A percentile compares a stretch with the other conserved stretches of the same genome.
phyloP scores from a whole-genome alignment of 2,797 vertebrate genomes.

The Brachyrhaphis roseni region DNA sequence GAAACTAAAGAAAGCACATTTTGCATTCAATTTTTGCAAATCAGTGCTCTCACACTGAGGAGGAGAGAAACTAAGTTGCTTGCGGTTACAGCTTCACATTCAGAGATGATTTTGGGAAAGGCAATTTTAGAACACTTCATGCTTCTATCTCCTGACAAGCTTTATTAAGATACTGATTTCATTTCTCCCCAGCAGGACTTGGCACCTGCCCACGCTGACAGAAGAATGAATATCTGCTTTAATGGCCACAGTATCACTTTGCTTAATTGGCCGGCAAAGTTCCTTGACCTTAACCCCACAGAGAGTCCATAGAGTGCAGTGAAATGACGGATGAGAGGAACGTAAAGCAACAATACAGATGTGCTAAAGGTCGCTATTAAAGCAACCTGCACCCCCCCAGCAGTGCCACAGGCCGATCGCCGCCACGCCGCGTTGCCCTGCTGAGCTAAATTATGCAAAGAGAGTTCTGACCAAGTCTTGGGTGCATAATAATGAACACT shows the following conservation, averaged over 20 bases:
- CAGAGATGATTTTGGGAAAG: background rate
- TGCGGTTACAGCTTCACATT: background rate
- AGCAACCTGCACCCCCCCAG: background rate
- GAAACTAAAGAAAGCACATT: background rate
- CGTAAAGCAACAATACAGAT: background rate
- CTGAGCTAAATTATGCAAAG: background rate
- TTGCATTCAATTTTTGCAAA: background rate
- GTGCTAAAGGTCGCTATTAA: background rate
- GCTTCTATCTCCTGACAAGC: background rate
- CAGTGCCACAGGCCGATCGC: background rate
- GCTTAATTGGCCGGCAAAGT: slow-evolving; percentile 1
- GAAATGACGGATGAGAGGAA: background rate
- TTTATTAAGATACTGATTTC: background rate
- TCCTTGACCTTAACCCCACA: background rate
- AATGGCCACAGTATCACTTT: slow-evolving; percentile 1
- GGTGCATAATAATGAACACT: background rate
- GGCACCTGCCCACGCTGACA: background rate
- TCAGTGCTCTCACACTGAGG: background rate
- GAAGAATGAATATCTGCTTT: background rate
- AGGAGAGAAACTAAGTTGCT: background rate
- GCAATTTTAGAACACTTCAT: background rate
- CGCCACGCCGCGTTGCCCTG: no score
- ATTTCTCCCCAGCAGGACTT: background rate
- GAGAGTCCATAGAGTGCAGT: background rate
- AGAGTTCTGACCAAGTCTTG: background rate